Conservation (phyloP, 2,888 invertebrate genomes). For the Cerceris rybyensis region DNA sequence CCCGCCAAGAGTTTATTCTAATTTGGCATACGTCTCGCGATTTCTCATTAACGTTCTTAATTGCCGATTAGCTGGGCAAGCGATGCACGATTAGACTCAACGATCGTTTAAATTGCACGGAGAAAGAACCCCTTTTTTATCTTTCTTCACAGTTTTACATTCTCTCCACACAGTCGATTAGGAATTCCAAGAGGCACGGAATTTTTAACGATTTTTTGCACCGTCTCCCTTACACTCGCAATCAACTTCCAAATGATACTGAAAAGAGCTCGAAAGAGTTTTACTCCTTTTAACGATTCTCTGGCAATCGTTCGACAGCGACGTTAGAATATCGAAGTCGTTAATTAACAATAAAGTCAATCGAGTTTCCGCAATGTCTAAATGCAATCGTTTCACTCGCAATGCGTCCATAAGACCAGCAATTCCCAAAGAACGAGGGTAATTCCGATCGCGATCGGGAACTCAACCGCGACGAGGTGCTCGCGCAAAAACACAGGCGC, state of each 20-base stretch:
- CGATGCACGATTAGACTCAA: constrained; percentile 7
- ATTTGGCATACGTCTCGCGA: neutral
- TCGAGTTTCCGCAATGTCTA: too few species aligned
- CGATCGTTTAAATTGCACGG: constrained; percentile 2
- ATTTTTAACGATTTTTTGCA: constrained; percentile 20
- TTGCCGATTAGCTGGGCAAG: neutral
- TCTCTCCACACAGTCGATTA: constrained; percentile 11
- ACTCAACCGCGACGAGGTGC: too few species aligned
- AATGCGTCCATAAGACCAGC: too few species aligned
- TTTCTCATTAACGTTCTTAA: neutral
- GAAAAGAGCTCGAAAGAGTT: neutral
- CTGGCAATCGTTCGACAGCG: too few species aligned
- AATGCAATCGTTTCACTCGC: too few species aligned
- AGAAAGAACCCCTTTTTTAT: constrained; percentile 8
- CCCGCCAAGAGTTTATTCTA: neutral
- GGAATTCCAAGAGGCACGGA: neutral
- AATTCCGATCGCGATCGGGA: too few species aligned
- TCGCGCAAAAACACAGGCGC: constrained; percentile 27
- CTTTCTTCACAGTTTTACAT: neutral
- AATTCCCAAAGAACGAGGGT: too few species aligned
- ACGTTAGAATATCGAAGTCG: too few species aligned
- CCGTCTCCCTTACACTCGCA: constrained; percentile 17
- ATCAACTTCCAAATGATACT: constrained; percentile 16
- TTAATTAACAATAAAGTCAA: too few species aligned
- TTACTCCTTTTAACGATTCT: neutral